Base-by-base conservation (phyloP, 2,113 vertebrate species). In the Sceloporus tristichus region DNA sequence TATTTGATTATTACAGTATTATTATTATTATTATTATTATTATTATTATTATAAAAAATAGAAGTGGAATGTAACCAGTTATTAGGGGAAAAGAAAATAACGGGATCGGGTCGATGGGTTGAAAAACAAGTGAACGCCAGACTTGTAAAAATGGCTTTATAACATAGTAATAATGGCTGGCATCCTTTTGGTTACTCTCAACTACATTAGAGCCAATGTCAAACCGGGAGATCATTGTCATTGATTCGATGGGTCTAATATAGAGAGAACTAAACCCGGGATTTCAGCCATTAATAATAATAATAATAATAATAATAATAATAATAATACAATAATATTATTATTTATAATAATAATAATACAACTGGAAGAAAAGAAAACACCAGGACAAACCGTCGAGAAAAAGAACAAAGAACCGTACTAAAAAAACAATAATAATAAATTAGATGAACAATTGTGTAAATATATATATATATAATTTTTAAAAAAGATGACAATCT, bases 401-500 rank as follows among this genome's bases (percentile, higher is more conserved):
- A 98, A 98, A 98, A 34, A 34, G 34, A 34, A 34, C 34, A 34
- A 34, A 97, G 97, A 98, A 98, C 96, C 94, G 95, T 96, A 98
- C 98, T 97, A 98, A 98, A 98, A 34, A 98, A 98, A 91, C 91
- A 95, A 96, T 62, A 80, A 53, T 88, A 98, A 99, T 99, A 99
- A 99, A 98, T 99, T 99, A 99, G 98, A 98, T 98, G 98, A 97
- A 98, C 97, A 98, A 96, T 97, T 98, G 97, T 97, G 98, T 98
- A 98, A 97, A 99, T 99, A 99, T 99, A 99, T 98, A 19, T 62
- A 98, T 34, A 34, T 34, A 34, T 34, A 34, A 34, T 99, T 99
- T 98, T 99, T 98, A 98, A 98, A 97, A 99, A 98, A 98, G 98
- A 99, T 98, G 99, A 98, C 98, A 98, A 98, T 99, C 98, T 99